Conservation (phyloP, 2,113 vertebrate species). For the Corythaixoides concolor region DNA sequence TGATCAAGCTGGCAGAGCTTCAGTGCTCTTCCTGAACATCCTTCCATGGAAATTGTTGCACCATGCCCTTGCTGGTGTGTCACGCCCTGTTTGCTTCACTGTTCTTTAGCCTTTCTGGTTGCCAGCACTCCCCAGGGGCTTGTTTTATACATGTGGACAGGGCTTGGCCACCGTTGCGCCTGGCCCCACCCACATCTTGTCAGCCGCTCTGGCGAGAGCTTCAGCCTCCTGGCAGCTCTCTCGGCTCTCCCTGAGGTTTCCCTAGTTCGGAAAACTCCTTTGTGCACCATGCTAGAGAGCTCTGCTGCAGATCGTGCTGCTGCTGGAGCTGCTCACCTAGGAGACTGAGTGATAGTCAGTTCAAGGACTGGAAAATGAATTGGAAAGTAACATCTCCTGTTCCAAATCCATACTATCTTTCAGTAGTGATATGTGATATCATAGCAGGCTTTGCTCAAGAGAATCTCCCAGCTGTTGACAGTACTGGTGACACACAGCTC, state of each 20-base stretch:
- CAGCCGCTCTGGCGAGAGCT: background rate
- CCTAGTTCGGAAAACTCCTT: background rate
- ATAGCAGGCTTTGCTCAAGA: background rate
- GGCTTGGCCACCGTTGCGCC: background rate
- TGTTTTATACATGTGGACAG: background rate
- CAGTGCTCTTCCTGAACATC: background rate
- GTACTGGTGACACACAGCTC: background rate
- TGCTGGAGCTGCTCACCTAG: rapidly evolving
- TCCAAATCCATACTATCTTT: background rate
- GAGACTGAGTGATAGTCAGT: background rate
- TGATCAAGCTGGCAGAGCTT: background rate
- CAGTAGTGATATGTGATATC: background rate
- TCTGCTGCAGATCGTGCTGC: background rate
- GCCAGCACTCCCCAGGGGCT: no score
- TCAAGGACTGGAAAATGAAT: background rate
- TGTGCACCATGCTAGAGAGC: background rate
- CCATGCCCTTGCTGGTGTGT: no score
- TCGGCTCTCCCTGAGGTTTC: background rate
- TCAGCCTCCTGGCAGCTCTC: background rate
- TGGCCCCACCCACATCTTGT: no score
- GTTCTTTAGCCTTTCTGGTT: no score
- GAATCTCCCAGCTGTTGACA: background rate
- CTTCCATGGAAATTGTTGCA: no score
- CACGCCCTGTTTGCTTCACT: no score
- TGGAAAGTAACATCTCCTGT: background rate